Conservation (phyloP, 2,888 invertebrate genomes). For the Ariolimax columbianus region DNA sequence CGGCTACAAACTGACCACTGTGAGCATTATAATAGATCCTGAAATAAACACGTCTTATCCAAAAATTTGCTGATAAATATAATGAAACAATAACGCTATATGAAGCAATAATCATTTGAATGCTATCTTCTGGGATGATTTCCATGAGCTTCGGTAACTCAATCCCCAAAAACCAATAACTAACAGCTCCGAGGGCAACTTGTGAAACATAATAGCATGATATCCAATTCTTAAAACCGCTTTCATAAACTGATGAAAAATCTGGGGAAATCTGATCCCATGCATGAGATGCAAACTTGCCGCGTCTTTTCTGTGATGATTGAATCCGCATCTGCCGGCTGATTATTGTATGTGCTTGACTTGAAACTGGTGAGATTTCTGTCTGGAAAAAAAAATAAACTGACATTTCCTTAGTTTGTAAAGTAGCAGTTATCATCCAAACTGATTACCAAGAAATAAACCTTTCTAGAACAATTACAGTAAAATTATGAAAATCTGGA, state of each 20-base stretch:
- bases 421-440: too few relatives aligned
- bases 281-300: neutral
- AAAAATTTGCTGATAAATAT: neutral
- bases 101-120: neutral
- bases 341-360: neutral
- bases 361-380: neutral
- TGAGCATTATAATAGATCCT: slow-evolving; percentile 35
- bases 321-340: slow-evolving; percentile 4
- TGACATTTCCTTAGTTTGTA: neutral
- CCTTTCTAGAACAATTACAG: too few relatives aligned
- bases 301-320: neutral
- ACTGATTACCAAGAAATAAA: too few relatives aligned
- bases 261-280: slow-evolving; percentile 37
- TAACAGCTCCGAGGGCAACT: neutral
- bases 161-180: neutral
- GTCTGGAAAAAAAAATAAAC: neutral
- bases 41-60: neutral
- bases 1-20: slow-evolving; percentile 38
- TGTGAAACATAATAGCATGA: neutral
- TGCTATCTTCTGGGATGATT: neutral
- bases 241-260: slow-evolving; percentile 29
- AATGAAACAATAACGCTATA: neutral
- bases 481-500: too few relatives aligned
- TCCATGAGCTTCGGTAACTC: neutral
- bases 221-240: slow-evolving; percentile 25